Percentiles rank a stretch among this genome's conserved stretches.
Evolutionary conservation across 2,888 invertebrate genomes (phyloP).

Genomic region (Tetramorium bicarinatum): DNA sequence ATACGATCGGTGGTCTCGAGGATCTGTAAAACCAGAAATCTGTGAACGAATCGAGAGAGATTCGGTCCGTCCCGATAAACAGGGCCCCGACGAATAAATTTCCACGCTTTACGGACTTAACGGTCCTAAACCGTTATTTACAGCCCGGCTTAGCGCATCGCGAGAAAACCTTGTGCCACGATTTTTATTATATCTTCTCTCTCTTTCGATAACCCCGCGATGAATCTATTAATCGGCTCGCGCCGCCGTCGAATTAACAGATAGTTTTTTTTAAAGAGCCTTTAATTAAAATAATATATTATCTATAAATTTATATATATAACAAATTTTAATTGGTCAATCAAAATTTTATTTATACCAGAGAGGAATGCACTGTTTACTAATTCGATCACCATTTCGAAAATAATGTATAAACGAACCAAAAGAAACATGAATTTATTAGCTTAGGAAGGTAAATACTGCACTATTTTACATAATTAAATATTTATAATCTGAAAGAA

Average conservation of each 20-base stretch:
- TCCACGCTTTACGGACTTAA: slow-evolving; percentile 28
- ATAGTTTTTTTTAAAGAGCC: not conserved
- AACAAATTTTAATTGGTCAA: not conserved
- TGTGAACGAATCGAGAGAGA: not conserved
- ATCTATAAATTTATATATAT: not conserved
- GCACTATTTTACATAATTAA: not conserved
- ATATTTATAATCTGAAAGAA: slow-evolving; percentile 15
- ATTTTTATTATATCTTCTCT: slow-evolving; percentile 7
- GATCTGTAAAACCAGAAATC: slow-evolving; percentile 20
- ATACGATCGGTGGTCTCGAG: not conserved
- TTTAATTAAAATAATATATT: not conserved
- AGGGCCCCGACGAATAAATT: slow-evolving; percentile 28
- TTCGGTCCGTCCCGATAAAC: slow-evolving; percentile 8
- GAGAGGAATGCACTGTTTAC: not conserved
- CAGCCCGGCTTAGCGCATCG: slow-evolving; percentile 11
- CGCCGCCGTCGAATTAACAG: not conserved
- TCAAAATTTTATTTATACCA: slow-evolving; percentile 5
- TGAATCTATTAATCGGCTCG: slow-evolving; percentile 22
- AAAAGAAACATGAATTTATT: not conserved
- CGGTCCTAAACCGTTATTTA: slow-evolving; percentile 39
- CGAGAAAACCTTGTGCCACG: slow-evolving; percentile 1
- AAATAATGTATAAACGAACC: not conserved
- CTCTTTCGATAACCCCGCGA: slow-evolving; percentile 24
- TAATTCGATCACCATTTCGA: not conserved
- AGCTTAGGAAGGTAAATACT: not conserved